phyloP scores from a whole-genome alignment of 2,888 invertebrate species.

The Eremobia ochroleuca region DNA sequence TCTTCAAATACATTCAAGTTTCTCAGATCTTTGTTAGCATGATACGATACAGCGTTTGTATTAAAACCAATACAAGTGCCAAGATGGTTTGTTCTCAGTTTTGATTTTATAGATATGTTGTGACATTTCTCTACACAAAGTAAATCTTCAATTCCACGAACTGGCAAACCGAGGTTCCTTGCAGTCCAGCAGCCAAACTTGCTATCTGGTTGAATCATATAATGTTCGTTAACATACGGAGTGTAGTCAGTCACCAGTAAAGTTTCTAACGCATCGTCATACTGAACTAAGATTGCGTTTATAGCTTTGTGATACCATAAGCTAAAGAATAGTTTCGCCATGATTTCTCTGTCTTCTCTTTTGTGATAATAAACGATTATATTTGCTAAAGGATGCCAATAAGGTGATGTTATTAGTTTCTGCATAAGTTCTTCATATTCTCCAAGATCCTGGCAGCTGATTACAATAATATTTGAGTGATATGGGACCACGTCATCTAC shows the following conservation, averaged over 20 bases:
- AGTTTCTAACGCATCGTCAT: slow-evolving; percentile 69
- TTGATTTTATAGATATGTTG: slow-evolving; percentile 77
- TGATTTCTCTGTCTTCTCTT: slow-evolving; percentile 57
- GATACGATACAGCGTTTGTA: slow-evolving; percentile 69
- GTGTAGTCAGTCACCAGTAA: slow-evolving; percentile 74
- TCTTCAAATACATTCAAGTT: slow-evolving; percentile 76
- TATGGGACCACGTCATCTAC: slow-evolving; percentile 77
- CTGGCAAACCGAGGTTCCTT: slow-evolving; percentile 76
- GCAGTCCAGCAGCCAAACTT: slow-evolving; percentile 80
- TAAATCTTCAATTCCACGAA: slow-evolving; percentile 75
- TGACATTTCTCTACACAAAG: slow-evolving; percentile 78
- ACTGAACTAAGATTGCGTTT: slow-evolving; percentile 78
- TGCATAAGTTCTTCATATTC: slow-evolving; percentile 78
- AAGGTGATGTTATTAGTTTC: slow-evolving; percentile 72
- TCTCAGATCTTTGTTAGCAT: slow-evolving; percentile 54
- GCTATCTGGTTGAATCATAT: slow-evolving; percentile 65
- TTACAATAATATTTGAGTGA: slow-evolving; percentile 76
- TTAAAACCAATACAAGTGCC: slow-evolving; percentile 83
- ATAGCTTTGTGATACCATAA: slow-evolving; percentile 81
- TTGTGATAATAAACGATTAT: slow-evolving; percentile 78
- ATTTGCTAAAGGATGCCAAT: slow-evolving; percentile 82
- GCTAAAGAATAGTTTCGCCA: slow-evolving; percentile 80
- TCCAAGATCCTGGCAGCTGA: slow-evolving; percentile 73
- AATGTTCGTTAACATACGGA: slow-evolving; percentile 77
- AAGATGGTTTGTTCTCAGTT: slow-evolving; percentile 74